Evolutionary conservation across 1,140 invertebrate genomes (phyloP).

Genomic region (Pararge aegeria): DNA sequence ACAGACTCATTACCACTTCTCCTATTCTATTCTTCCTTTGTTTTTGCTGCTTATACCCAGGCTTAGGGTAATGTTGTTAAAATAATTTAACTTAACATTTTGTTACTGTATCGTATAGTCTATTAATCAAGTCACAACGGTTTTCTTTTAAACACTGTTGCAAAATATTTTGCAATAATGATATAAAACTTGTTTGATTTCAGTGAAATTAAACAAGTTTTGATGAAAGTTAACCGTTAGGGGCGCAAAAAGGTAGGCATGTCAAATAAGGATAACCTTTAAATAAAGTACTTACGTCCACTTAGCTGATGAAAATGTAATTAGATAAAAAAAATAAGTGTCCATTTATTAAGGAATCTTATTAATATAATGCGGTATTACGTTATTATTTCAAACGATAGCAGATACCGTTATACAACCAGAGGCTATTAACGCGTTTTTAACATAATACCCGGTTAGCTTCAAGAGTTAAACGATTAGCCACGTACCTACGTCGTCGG

Average conservation of each 20-base stretch:
- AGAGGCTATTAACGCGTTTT: conserved; percentile 6
- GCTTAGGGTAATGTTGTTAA: no score
- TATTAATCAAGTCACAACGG: no score
- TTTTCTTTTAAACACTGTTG: no score
- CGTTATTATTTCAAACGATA: conserved; percentile 6
- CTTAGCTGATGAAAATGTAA: not conserved
- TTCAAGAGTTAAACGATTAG: conserved; percentile 4
- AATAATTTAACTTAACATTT: no score
- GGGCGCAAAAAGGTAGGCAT: not conserved
- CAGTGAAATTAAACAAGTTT: no score
- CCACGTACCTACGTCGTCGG: not conserved
- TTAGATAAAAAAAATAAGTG: not conserved
- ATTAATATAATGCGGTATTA: conserved; percentile 9
- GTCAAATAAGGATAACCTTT: not conserved
- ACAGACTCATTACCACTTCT: no score
- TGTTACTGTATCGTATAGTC: no score
- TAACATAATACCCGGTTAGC: conserved; percentile 1
- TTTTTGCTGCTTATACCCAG: no score
- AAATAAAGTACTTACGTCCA: no score
- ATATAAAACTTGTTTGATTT: no score
- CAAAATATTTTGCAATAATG: no score
- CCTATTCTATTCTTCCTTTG: no score
- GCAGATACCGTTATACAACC: conserved; percentile 4
- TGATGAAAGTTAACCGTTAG: not conserved
- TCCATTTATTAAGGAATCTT: not conserved